Conservation (phyloP, 2,113 vertebrate species). For the Pholis gunnellus region DNA sequence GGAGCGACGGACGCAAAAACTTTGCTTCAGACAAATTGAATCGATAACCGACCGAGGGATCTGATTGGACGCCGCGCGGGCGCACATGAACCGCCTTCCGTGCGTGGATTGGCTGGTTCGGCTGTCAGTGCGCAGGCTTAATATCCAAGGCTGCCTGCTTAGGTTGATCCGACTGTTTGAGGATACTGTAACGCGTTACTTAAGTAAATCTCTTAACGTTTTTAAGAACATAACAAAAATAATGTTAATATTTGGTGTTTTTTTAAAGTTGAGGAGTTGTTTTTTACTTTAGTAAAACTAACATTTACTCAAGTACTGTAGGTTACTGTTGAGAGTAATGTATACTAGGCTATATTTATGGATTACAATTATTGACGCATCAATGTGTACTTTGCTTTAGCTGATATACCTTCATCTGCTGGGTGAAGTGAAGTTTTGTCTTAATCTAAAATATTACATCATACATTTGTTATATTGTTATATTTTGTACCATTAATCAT, state of each 20-base stretch:
- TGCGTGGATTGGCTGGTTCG: conserved; percentile 61
- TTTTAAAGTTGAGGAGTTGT: background rate
- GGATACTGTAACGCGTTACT: conserved; percentile 18
- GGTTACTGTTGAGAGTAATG: background rate
- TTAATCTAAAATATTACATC: background rate
- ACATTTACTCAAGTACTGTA: background rate
- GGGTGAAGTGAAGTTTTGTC: background rate
- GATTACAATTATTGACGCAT: background rate
- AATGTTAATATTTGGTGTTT: background rate
- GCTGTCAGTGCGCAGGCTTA: conserved; percentile 64
- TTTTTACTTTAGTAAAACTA: background rate
- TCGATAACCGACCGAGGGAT: conserved; percentile 45
- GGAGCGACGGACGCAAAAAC: conserved; percentile 74
- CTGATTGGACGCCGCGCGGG: conserved; percentile 74
- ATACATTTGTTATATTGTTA: background rate
- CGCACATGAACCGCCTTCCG: conserved; percentile 46
- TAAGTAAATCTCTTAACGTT: background rate
- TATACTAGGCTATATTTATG: background rate
- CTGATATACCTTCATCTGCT: too few relatives aligned
- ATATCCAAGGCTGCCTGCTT: conserved; percentile 59
- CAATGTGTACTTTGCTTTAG: background rate
- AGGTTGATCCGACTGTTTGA: conserved; percentile 42
- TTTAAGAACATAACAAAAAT: background rate
- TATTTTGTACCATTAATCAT: background rate
- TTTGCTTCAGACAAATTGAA: conserved; percentile 77